Conservation (phyloP, 2,888 invertebrate genomes). For the Pterostichus niger region DNA sequence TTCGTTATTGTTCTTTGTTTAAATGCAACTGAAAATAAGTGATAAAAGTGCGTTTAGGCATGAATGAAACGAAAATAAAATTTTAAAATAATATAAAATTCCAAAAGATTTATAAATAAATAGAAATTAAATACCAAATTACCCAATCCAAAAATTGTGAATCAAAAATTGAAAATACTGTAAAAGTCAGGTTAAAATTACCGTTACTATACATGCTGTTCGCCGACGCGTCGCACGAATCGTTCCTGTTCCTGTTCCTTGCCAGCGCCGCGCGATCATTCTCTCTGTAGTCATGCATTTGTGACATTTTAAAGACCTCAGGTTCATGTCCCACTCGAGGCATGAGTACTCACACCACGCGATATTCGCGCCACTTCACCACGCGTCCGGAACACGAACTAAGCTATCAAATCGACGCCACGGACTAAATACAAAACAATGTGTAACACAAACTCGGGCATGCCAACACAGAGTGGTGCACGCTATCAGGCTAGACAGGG, state of each 20-base stretch:
- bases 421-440: not conserved
- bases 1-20: too few species aligned
- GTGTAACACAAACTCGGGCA: constrained; percentile 4
- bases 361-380: constrained; percentile 21
- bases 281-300: constrained; percentile 20
- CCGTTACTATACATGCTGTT: constrained; percentile 70
- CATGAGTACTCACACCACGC: constrained; percentile 13
- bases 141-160: too few species aligned
- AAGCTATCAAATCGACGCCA: not conserved
- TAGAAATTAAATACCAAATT: too few species aligned
- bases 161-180: not conserved
- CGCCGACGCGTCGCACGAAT: constrained; percentile 65
- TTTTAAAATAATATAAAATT: too few species aligned
- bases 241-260: not conserved
- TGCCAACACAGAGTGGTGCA: constrained; percentile 6
- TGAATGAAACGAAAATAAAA: too few species aligned
- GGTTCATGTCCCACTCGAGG: constrained; percentile 59
- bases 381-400: constrained; percentile 1
- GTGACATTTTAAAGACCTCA: constrained; percentile 36
- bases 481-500: not conserved
- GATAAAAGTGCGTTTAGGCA: too few species aligned
- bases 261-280: not conserved
- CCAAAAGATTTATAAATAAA: too few species aligned
- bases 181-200: constrained; percentile 60
- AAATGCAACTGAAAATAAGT: too few species aligned